Percentiles rank a stretch among this genome's conserved stretches.
These are phyloP conservation scores for Erpetoichthys calabaricus DNA, from an alignment of 2,797 vertebrate genomes.

Conservation along the genomic window DNA sequence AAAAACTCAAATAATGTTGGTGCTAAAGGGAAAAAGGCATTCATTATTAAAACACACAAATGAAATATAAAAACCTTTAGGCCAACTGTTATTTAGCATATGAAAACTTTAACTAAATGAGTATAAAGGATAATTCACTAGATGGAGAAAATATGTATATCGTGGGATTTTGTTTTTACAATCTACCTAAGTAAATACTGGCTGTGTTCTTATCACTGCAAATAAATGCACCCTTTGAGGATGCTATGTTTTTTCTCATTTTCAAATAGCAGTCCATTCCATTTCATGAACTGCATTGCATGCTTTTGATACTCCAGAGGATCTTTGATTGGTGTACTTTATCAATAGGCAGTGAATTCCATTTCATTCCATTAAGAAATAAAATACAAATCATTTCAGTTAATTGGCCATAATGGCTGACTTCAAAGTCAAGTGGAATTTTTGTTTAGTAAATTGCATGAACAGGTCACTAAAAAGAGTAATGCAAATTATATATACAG, in stretches of 20 bases:
- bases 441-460: too few species aligned
- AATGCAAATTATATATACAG: too few species aligned
- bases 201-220: constrained; percentile 35
- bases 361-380: too few species aligned
- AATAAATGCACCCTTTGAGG: constrained; percentile 30
- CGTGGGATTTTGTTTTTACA: constrained; percentile 31
- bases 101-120: constrained; percentile 44
- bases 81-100: constrained; percentile 48
- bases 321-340: too few species aligned
- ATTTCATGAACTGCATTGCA: too few species aligned
- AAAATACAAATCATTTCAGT: too few species aligned
- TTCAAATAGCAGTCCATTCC: not conserved
- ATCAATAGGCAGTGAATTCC: too few species aligned
- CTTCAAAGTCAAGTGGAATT: too few species aligned
- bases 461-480: too few species aligned
- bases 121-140: constrained; percentile 47
- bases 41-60: constrained; percentile 17
- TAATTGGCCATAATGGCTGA: too few species aligned
- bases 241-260: constrained; percentile 7
- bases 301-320: too few species aligned
- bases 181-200: constrained; percentile 21
- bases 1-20: constrained; percentile 10
- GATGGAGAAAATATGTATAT: constrained; percentile 45
- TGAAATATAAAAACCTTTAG: constrained; percentile 43
- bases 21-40: constrained; percentile 1